Percentiles rank a stretch among this genome's conserved stretches.
Evolutionary conservation across 2,113 vertebrate genomes (phyloP).

Genomic region (Cebus imitator): DNA sequence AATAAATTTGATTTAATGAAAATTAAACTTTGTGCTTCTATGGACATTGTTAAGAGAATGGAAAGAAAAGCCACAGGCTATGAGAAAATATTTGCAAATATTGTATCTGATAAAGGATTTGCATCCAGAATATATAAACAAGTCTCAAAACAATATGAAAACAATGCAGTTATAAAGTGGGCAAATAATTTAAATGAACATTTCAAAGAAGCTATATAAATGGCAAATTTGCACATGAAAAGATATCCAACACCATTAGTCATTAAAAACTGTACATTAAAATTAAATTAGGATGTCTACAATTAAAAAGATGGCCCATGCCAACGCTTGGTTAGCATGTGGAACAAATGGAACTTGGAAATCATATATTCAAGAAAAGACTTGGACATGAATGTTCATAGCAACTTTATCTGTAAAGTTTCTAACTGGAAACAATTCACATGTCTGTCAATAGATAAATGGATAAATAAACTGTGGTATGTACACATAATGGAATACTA

Average conservation of each 20-base stretch:
- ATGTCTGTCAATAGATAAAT: not conserved
- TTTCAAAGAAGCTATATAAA: not conserved
- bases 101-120: not conserved
- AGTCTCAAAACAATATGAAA: not conserved
- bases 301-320: no score
- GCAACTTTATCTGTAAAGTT: not conserved
- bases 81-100: not conserved
- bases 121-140: not conserved
- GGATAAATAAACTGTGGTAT: not conserved
- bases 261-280: no score
- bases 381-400: not conserved
- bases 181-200: not conserved
- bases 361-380: not conserved
- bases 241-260: not conserved
- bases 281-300: no score
- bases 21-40: not conserved
- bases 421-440: not conserved
- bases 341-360: not conserved
- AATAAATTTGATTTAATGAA: not conserved
- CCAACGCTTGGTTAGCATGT: not conserved
- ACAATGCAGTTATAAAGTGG: not conserved
- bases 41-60: not conserved
- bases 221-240: not conserved
- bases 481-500: not conserved
- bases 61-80: not conserved